phyloP scores from a whole-genome alignment of 2,888 invertebrate genomes.

The Melikaiella ostensackeni region DNA sequence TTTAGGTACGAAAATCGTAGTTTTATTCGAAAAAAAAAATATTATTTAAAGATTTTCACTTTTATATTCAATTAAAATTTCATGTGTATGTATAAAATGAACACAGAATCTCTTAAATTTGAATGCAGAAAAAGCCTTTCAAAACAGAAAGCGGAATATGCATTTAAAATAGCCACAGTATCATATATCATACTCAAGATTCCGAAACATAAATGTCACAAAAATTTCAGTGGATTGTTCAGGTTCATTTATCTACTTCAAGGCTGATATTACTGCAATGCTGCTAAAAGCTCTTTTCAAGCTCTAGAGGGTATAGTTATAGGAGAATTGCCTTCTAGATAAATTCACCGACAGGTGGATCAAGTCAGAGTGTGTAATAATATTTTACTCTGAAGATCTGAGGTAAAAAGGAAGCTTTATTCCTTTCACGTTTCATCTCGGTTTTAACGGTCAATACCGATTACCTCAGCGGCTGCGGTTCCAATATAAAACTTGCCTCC shows the following conservation, averaged over 20 bases:
- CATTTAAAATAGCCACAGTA: neutral
- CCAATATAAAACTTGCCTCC: constrained; percentile 11
- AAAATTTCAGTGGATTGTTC: neutral
- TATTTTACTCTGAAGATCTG: constrained; percentile 27
- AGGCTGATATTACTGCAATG: constrained; percentile 7
- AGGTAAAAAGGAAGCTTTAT: constrained; percentile 16
- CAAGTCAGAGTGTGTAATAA: constrained; percentile 24
- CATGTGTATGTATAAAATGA: neutral
- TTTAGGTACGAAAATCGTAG: too few relatives aligned
- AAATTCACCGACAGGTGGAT: constrained; percentile 30
- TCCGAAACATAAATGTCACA: neutral
- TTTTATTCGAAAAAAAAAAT: neutral
- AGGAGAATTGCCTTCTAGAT: constrained; percentile 7
- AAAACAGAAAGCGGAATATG: neutral
- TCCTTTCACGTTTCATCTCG: constrained; percentile 37
- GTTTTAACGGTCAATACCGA: constrained; percentile 37
- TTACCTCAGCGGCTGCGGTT: constrained; percentile 18
- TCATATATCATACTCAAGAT: neutral
- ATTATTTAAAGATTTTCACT: neutral
- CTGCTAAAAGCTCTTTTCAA: neutral
- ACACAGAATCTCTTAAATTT: neutral
- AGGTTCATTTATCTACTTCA: constrained; percentile 11
- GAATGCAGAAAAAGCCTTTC: neutral
- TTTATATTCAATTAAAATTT: neutral
- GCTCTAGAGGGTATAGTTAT: neutral